Conservation (phyloP, 2,113 vertebrate species). For the Meleagris gallopavo region DNA sequence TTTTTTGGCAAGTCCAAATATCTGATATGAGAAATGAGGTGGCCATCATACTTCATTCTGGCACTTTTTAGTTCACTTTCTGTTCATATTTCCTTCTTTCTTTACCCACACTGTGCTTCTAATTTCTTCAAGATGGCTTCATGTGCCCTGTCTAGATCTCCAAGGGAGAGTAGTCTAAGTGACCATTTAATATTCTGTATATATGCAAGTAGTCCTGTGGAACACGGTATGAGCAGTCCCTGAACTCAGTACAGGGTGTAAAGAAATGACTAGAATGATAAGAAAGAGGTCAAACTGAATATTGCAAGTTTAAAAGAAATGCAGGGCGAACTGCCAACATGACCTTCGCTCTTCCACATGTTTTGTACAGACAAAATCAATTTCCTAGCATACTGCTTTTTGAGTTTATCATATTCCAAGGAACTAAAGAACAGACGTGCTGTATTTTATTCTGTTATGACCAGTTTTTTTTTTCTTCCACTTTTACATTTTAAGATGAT, state of each 20-base stretch:
- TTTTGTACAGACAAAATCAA: slow-evolving; percentile 18
- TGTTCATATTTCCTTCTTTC: neutral
- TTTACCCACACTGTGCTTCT: fast-evolving
- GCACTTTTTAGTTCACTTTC: slow-evolving; percentile 5
- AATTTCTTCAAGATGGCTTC: slow-evolving; percentile 5
- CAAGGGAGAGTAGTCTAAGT: neutral
- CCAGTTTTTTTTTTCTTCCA: neutral
- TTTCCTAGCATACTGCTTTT: slow-evolving; percentile 27
- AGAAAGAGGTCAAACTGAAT: slow-evolving; percentile 52
- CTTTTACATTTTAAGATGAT: slow-evolving; percentile 1
- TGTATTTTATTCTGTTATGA: neutral
- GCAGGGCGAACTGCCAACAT: slow-evolving; percentile 18
- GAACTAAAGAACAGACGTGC: slow-evolving; percentile 9
- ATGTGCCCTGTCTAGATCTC: neutral
- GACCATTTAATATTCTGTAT: slow-evolving; percentile 42
- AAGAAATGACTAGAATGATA: slow-evolving; percentile 35
- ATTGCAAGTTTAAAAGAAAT: slow-evolving; percentile 61
- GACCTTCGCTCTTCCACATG: neutral
- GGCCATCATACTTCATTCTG: neutral
- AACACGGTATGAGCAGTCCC: slow-evolving; percentile 45
- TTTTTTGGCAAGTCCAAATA: slow-evolving; percentile 65
- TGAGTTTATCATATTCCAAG: neutral
- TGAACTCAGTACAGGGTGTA: slow-evolving; percentile 19
- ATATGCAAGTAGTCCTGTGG: slow-evolving; percentile 62
- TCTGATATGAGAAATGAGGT: slow-evolving; percentile 51